These are phyloP conservation scores for Oreocharis arfaki DNA, from an alignment of 2,113 vertebrate genomes.

Conservation along the genomic window DNA sequence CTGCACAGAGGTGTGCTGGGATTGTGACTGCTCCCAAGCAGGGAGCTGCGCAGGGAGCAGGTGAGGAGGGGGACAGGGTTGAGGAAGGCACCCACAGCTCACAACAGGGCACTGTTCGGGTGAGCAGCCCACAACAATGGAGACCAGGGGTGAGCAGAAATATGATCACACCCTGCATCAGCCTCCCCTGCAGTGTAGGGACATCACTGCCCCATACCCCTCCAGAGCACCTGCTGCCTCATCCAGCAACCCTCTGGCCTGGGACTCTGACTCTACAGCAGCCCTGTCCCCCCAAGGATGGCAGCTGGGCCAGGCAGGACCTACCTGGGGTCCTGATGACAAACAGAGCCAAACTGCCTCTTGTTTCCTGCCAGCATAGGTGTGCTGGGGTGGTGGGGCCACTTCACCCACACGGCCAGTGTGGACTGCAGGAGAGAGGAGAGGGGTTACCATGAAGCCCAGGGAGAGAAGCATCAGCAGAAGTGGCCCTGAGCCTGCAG, in stretches of 20 bases:
- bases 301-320: not conserved
- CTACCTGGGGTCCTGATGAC: conserved; percentile 96
- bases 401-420: conserved; percentile 96
- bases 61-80: not conserved
- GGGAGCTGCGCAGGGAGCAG: not conserved
- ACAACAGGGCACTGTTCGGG: not conserved
- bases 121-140: not conserved
- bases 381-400: conserved; percentile 85
- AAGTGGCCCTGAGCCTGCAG: not conserved
- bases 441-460: not conserved
- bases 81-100: not conserved
- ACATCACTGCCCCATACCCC: not conserved
- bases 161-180: not conserved
- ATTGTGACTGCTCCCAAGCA: not conserved
- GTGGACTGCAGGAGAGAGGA: conserved; percentile 79
- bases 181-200: not conserved
- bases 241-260: not conserved
- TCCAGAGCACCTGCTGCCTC: not conserved
- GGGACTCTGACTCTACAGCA: not conserved
- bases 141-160: not conserved
- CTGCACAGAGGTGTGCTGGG: not conserved
- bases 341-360: conserved; percentile 89
- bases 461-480: not conserved
- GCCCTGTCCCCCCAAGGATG: not conserved
- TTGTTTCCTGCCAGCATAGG: conserved; percentile 79